Percentiles rank a stretch among this genome's conserved stretches.
Conservation (phyloP, 2,797 vertebrate species). For the Ceryle rudis region DNA sequence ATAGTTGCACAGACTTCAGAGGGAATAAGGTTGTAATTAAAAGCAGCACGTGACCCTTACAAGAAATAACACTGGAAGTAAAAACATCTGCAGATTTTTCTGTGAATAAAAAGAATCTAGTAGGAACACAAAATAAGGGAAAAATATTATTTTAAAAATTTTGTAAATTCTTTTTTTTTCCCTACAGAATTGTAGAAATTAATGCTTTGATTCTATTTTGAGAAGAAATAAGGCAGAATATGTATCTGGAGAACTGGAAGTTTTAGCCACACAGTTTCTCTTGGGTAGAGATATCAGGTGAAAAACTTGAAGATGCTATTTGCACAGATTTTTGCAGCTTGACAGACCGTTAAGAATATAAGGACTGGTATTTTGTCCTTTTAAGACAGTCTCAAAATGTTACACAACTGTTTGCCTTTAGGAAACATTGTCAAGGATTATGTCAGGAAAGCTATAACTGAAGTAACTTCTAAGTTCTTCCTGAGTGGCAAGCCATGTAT, state of each 20-base stretch:
- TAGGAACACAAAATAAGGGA: neutral
- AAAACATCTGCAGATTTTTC: neutral
- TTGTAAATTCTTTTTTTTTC: neutral
- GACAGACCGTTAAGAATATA: neutral
- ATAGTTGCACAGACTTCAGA: neutral
- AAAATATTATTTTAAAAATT: neutral
- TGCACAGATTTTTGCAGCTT: neutral
- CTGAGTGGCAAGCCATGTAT: accelerated
- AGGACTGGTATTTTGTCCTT: neutral
- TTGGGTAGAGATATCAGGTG: neutral
- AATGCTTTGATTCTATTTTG: neutral
- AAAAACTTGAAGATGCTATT: neutral
- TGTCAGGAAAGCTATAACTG: neutral
- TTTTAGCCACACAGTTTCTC: neutral
- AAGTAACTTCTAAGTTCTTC: neutral
- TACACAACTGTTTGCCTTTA: neutral
- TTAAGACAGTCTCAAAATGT: neutral
- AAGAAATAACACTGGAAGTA: neutral
- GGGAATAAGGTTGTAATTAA: slow-evolving; percentile 9
- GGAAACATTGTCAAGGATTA: neutral
- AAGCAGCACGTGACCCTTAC: neutral
- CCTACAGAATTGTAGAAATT: neutral
- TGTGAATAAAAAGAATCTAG: neutral
- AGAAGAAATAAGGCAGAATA: neutral
- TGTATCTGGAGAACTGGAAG: neutral